phyloP scores from a whole-genome alignment of 2,113 vertebrate species.

The Ursus arctos region DNA sequence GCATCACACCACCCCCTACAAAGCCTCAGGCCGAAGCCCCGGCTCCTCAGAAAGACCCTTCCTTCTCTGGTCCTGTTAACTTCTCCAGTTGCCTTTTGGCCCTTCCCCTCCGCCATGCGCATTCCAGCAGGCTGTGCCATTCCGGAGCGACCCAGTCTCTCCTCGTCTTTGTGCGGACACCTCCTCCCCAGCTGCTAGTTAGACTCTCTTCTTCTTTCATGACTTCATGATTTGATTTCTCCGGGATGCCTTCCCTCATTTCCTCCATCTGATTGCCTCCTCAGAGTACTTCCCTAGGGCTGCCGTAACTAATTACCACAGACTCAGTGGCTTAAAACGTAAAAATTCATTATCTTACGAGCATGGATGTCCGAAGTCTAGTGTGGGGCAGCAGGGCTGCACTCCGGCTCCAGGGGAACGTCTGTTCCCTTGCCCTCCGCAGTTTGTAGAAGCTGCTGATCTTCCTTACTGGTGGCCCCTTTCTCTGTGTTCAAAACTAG shows the following conservation, averaged over 20 bases:
- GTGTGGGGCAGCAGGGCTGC: neutral
- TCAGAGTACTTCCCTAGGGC: neutral
- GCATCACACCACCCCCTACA: neutral
- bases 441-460: neutral
- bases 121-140: neutral
- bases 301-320: neutral
- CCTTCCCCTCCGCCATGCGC: accelerated
- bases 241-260: neutral
- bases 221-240: neutral
- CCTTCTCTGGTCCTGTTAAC: neutral
- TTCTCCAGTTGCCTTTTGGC: neutral
- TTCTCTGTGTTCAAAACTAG: neutral
- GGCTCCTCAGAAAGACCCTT: neutral
- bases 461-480: neutral
- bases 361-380: neutral
- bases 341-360: neutral
- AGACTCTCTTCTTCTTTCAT: neutral
- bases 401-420: neutral
- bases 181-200: no score
- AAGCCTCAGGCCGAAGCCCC: neutral
- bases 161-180: neutral
- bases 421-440: neutral
- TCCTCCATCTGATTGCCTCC: neutral
- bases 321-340: neutral
- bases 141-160: neutral